Evolutionary conservation across 2,888 invertebrate genomes (phyloP).

Genomic region (Pyrrhosoma nymphula): DNA sequence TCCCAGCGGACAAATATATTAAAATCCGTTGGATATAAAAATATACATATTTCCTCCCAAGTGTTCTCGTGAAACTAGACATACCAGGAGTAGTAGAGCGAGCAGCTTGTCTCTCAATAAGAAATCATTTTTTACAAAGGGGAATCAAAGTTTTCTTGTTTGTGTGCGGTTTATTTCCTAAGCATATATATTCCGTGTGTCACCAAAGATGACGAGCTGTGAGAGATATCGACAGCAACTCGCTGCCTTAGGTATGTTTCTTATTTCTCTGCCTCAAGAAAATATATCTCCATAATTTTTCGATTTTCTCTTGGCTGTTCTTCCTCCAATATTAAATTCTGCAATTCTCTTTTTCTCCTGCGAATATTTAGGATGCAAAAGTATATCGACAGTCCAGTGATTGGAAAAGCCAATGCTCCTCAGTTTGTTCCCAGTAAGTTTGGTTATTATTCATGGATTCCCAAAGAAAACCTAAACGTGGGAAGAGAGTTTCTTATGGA

Average conservation of each 20-base stretch:
- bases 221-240: not conserved
- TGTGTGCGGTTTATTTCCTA: not conserved
- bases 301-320: not conserved
- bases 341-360: not conserved
- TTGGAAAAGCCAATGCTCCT: not conserved
- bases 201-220: not conserved
- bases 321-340: not conserved
- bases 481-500: too few relatives aligned
- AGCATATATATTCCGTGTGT: too few relatives aligned
- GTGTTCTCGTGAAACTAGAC: not conserved
- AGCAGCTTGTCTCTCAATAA: not conserved
- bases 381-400: not conserved
- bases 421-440: too few relatives aligned
- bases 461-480: too few relatives aligned
- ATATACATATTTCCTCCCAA: not conserved
- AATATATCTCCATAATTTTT: not conserved
- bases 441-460: too few relatives aligned
- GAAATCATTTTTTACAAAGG: not conserved
- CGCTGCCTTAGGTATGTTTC: not conserved
- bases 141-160: not conserved
- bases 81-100: not conserved
- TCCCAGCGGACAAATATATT: not conserved
- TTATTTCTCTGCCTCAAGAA: not conserved
- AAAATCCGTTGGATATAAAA: not conserved
- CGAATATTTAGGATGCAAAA: not conserved